These are phyloP conservation scores for Labroides dimidiatus DNA, from an alignment of 2,797 vertebrate species.

Conservation along the genomic window DNA sequence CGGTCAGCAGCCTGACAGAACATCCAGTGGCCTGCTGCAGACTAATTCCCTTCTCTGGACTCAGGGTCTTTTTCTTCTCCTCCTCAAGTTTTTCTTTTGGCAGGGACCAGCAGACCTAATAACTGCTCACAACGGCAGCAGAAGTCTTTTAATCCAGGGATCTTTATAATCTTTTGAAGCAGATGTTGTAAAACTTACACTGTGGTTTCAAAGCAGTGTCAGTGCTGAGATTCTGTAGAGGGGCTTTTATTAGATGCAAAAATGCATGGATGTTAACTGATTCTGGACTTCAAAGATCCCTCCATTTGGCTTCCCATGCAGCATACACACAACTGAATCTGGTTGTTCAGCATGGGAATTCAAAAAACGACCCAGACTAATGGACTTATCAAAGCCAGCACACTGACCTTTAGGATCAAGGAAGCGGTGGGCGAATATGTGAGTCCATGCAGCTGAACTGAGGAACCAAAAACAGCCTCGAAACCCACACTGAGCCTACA, in stretches of 20 bases:
- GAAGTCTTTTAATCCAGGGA: constrained; percentile 44
- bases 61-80: constrained; percentile 36
- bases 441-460: constrained; percentile 19
- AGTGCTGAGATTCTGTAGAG: constrained; percentile 1
- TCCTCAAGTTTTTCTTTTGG: constrained; percentile 16
- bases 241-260: too few relatives aligned
- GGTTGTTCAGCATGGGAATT: constrained; percentile 14
- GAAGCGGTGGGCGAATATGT: not conserved
- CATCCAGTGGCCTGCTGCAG: constrained; percentile 25
- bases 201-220: constrained; percentile 23
- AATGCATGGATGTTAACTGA: too few relatives aligned
- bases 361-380: constrained; percentile 56
- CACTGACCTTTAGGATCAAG: constrained; percentile 40
- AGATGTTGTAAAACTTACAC: constrained; percentile 47
- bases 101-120: constrained; percentile 44
- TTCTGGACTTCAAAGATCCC: too few relatives aligned
- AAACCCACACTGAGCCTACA: constrained; percentile 32
- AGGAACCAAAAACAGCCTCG: constrained; percentile 38
- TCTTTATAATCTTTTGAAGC: constrained; percentile 54
- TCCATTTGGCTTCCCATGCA: constrained; percentile 8
- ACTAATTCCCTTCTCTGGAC: constrained; percentile 45
- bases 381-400: constrained; percentile 58
- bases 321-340: constrained; percentile 9
- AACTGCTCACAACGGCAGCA: constrained; percentile 42
- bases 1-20: constrained; percentile 39